These are phyloP conservation scores for Semotilus atromaculatus DNA, from an alignment of 2,797 vertebrate species.

Conservation along the genomic window DNA sequence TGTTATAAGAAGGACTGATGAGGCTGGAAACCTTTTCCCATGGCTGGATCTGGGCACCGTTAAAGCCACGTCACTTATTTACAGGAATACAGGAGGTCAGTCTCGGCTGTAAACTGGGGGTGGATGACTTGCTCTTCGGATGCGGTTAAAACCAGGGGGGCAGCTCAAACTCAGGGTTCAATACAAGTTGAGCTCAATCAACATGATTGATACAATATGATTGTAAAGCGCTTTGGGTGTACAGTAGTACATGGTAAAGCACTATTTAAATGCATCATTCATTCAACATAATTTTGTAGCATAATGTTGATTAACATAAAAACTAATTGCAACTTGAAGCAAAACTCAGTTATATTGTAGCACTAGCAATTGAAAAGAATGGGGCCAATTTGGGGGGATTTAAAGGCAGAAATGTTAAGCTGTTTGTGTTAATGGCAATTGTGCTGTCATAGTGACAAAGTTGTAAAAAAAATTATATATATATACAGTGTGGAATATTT, in stretches of 20 bases:
- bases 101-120: slow-evolving; percentile 76
- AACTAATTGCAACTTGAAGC: not conserved
- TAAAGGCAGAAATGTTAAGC: not conserved
- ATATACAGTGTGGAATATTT: too few species aligned
- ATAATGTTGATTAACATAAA: not conserved
- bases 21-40: slow-evolving; percentile 63
- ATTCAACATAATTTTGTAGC: not conserved
- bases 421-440: not conserved
- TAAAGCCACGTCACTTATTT: slow-evolving; percentile 81
- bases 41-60: slow-evolving; percentile 75
- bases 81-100: slow-evolving; percentile 80
- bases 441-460: not conserved
- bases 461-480: not conserved
- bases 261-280: too few species aligned
- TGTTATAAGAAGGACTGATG: slow-evolving; percentile 62
- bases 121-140: slow-evolving; percentile 80
- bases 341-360: not conserved
- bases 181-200: not conserved
- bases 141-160: slow-evolving; percentile 78
- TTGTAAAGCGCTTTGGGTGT: not conserved
- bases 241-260: too few species aligned
- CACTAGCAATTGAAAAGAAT: not conserved
- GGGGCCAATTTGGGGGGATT: not conserved
- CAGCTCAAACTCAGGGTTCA: slow-evolving; percentile 76
- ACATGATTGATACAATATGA: not conserved